A percentile compares a stretch with the other conserved stretches of the same genome.
These are phyloP conservation scores for Aramus guarauna DNA, from an alignment of 2,113 vertebrate species.

Conservation along the genomic window DNA sequence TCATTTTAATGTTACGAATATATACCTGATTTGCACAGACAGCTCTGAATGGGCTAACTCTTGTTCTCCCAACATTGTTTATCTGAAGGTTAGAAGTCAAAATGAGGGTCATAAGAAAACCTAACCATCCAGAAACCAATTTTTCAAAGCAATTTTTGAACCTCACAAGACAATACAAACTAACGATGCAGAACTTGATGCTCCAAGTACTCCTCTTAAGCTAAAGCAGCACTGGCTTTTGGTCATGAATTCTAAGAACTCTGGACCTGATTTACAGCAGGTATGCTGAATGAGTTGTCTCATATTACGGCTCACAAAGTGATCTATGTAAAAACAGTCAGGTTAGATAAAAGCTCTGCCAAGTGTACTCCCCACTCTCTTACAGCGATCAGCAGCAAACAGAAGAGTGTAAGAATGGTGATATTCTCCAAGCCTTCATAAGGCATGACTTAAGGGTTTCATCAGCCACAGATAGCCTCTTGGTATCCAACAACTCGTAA, in stretches of 20 bases:
- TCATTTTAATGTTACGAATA: neutral
- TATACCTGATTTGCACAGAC: neutral
- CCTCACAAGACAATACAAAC: neutral
- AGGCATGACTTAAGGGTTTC: neutral
- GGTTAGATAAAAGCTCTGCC: neutral
- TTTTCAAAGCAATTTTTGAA: slow-evolving; percentile 1
- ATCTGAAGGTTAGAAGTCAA: neutral
- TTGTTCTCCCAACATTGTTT: neutral
- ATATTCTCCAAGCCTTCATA: neutral
- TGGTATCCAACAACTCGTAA: neutral
- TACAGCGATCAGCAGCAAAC: neutral
- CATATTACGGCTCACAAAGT: neutral
- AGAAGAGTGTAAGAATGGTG: fast-evolving
- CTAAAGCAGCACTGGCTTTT: neutral
- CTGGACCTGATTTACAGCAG: neutral
- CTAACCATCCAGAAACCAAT: neutral
- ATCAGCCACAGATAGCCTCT: neutral
- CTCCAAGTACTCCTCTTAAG: neutral
- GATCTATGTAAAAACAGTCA: neutral
- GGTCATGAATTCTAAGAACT: neutral
- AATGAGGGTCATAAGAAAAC: neutral
- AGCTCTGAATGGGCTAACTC: neutral
- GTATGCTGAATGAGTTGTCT: neutral
- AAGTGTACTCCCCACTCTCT: neutral
- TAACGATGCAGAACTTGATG: fast-evolving